Evolutionary conservation across 2,888 invertebrate species (phyloP), one percentile per base, ranked within the genome.

Genomic region (Lapara coniferarum): DNA sequence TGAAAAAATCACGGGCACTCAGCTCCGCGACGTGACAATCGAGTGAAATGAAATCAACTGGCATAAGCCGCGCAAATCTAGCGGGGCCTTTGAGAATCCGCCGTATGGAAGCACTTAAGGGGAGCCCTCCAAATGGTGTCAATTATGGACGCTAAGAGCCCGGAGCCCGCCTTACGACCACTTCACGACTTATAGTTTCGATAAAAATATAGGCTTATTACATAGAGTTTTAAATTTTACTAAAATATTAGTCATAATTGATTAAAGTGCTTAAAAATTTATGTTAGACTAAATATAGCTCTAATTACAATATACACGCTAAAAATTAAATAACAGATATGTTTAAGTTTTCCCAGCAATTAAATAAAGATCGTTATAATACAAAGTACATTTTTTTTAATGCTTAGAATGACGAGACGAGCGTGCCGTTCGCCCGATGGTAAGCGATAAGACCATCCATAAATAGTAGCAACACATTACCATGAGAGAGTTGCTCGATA

Each of bases 61-160:
- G 84, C 92, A 87, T 93, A 93, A 93, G 92, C 91, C 89, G 85
- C 92, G 85, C 89, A 91, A 91, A 91, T 91, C 91, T 90, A 81
- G 80, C 82, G 82, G 81, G 80, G 84, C 84, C 89, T 88, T 89
- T 87, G 87, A 89, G 85, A 80, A 78, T 69, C 69, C 69, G 69
- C 66, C 82, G 81, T 83, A 79, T 80, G 82, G 83, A 86, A 89
- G 93, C 92, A 91, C 91, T 92, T 91, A 89, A 88, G 89, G 89
- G 87, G 88, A 77, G 85, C 82, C 82, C 79, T 81, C 83, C 82
- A 86, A 93, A 92, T 89, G 92, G 89, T 91, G 92, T 90, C 93
- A 93, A 93, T 93, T 93, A 93, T 89, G 89, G 89, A 80, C 80
- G 89, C 85, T 92, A 90, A 92, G 92, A 85, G 84, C 79, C 82